These are phyloP conservation scores for Anisognathus igniventris DNA, from an alignment of 2,797 vertebrate genomes.

Conservation along the genomic window DNA sequence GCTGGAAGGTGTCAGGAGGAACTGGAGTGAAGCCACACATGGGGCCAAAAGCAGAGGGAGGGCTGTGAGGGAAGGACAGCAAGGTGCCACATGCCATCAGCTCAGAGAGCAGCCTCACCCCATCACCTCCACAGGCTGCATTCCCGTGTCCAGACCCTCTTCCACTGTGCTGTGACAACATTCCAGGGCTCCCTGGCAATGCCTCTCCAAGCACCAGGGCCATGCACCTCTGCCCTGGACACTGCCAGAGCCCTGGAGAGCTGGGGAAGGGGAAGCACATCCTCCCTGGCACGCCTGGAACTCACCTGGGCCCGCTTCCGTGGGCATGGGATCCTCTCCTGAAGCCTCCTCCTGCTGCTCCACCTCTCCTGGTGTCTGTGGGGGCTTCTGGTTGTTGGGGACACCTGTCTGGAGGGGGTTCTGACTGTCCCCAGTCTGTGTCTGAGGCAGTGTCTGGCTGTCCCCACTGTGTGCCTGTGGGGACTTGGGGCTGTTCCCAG, in stretches of 20 bases:
- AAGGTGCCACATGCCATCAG: not conserved
- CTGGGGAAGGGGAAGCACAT: not conserved
- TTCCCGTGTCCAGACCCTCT: not conserved
- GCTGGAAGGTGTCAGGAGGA: not conserved
- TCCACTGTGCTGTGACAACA: accelerated
- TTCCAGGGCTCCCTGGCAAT: not conserved
- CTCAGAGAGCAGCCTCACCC: not conserved
- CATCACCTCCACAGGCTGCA: not conserved
- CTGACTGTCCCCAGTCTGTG: not conserved
- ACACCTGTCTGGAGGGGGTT: accelerated
- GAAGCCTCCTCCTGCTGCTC: not conserved
- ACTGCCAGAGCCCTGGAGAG: not conserved
- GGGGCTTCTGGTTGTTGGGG: not conserved
- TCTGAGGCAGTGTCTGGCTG: not conserved
- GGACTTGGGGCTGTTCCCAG: accelerated
- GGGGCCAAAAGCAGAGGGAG: not conserved
- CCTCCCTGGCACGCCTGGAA: not conserved
- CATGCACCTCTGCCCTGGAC: not conserved
- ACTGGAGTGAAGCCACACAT: not conserved
- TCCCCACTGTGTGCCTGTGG: accelerated
- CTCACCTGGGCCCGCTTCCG: not conserved
- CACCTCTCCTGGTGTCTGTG: not conserved
- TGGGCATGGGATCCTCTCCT: accelerated
- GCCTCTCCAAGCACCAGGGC: not conserved
- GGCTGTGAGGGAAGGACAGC: not conserved